phyloP scores from a whole-genome alignment of 64 coral and sea anemone genomes.

The Stichodactyla helianthus region DNA sequence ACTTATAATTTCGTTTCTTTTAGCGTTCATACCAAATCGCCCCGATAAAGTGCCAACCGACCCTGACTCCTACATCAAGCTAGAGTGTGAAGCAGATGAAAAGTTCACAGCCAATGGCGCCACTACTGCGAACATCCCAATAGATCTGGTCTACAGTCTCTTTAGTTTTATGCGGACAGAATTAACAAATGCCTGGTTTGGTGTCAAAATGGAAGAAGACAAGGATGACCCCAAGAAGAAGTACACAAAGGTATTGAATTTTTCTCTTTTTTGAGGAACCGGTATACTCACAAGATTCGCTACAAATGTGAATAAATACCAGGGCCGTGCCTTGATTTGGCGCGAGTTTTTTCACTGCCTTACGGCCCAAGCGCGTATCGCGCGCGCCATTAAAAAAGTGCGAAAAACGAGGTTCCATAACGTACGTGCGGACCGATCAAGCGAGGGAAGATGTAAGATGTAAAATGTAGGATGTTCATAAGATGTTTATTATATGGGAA shows the following conservation, averaged over 20 bases:
- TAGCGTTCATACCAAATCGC: slow-evolving; percentile 66
- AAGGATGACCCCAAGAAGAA: slow-evolving; percentile 67
- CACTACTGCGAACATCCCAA: slow-evolving; percentile 29
- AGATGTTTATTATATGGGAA: too few relatives aligned
- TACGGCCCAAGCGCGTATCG: too few relatives aligned
- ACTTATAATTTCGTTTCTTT: background rate
- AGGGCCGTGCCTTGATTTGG: too few relatives aligned
- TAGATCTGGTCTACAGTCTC: slow-evolving; percentile 26
- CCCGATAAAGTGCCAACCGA: slow-evolving; percentile 56
- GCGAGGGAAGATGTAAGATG: too few relatives aligned
- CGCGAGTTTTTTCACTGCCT: too few relatives aligned
- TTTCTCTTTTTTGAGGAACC: too few relatives aligned
- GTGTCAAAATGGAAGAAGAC: slow-evolving; percentile 47
- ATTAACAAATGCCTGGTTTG: slow-evolving; percentile 79
- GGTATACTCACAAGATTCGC: too few relatives aligned
- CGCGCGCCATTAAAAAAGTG: too few relatives aligned
- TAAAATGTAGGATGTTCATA: too few relatives aligned
- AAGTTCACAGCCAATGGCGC: slow-evolving; percentile 70
- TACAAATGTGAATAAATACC: too few relatives aligned
- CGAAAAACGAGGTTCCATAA: too few relatives aligned
- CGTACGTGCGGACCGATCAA: too few relatives aligned
- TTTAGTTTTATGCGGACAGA: slow-evolving; percentile 65
- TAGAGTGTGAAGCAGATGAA: slow-evolving; percentile 60
- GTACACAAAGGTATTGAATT: slow-evolving; percentile 55
- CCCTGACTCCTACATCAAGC: slow-evolving; percentile 55